These are phyloP conservation scores for Drosophila subquinaria DNA, from an alignment of 2,888 invertebrate genomes.

Conservation along the genomic window DNA sequence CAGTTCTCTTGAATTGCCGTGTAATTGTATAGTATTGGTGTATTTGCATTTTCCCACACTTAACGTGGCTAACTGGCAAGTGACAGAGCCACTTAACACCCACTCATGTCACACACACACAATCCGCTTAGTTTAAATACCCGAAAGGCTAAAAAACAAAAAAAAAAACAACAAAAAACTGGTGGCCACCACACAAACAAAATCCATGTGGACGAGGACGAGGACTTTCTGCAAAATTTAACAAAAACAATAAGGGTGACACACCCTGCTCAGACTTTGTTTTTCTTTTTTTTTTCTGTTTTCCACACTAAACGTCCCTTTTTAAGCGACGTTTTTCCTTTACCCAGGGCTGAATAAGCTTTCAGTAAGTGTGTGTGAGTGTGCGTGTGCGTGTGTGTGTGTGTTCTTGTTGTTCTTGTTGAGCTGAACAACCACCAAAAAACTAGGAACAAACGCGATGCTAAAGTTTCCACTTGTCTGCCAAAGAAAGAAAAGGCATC, in stretches of 20 bases:
- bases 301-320: slow-evolving; percentile 74
- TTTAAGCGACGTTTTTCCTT: slow-evolving; percentile 68
- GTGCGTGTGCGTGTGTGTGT: background rate
- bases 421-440: slow-evolving; percentile 64
- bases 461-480: slow-evolving; percentile 40
- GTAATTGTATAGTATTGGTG: slow-evolving; percentile 14
- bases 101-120: slow-evolving; percentile 78
- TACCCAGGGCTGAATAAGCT: slow-evolving; percentile 40
- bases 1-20: background rate
- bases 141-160: slow-evolving; percentile 75
- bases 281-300: slow-evolving; percentile 30
- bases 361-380: background rate
- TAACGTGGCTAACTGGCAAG: slow-evolving; percentile 61
- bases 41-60: slow-evolving; percentile 51
- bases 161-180: slow-evolving; percentile 56
- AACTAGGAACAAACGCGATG: slow-evolving; percentile 38
- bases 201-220: slow-evolving; percentile 34
- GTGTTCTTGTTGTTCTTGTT: background rate
- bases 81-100: slow-evolving; percentile 83
- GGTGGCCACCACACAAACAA: slow-evolving; percentile 52
- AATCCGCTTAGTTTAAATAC: slow-evolving; percentile 81
- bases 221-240: slow-evolving; percentile 82
- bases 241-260: slow-evolving; percentile 80
- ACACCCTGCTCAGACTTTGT: slow-evolving; percentile 42
- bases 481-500: slow-evolving; percentile 51